Evolutionary conservation across 2,113 vertebrate species (phyloP).

Genomic region (Scomber scombrus): DNA sequence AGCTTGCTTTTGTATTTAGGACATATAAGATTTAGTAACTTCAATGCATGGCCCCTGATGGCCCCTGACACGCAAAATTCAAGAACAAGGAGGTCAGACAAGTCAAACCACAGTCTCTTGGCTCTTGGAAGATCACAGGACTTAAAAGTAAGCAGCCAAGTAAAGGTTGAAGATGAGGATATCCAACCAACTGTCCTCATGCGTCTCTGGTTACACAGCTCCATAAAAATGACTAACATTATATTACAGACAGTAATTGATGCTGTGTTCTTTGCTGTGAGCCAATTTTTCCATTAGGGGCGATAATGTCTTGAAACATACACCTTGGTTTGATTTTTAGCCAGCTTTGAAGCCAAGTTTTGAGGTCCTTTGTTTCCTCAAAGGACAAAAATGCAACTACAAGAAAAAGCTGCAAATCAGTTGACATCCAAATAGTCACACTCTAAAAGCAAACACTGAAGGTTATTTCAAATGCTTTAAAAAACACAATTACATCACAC

Average conservation of each 20-base stretch:
- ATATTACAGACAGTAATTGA: slow-evolving; percentile 1
- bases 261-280: slow-evolving; percentile 4
- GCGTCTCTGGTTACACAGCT: not conserved
- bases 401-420: not conserved
- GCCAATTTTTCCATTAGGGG: slow-evolving; percentile 33
- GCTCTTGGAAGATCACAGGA: not conserved
- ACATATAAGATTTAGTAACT: slow-evolving; percentile 15
- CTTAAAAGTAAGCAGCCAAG: not conserved
- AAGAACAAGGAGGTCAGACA: not conserved
- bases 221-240: slow-evolving; percentile 35
- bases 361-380: not conserved
- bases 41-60: not conserved
- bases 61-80: not conserved
- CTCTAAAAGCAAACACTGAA: not conserved
- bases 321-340: slow-evolving; percentile 1
- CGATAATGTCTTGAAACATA: not conserved
- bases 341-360: not conserved
- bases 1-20: not conserved
- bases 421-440: too few relatives aligned
- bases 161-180: slow-evolving; percentile 3
- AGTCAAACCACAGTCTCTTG: slow-evolving; percentile 7
- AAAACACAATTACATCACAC: too few relatives aligned
- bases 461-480: too few relatives aligned
- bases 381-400: not conserved
- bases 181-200: slow-evolving; percentile 17